phyloP scores from a whole-genome alignment of 1,140 invertebrate species.

The Meloidogyne chitwoodi region DNA sequence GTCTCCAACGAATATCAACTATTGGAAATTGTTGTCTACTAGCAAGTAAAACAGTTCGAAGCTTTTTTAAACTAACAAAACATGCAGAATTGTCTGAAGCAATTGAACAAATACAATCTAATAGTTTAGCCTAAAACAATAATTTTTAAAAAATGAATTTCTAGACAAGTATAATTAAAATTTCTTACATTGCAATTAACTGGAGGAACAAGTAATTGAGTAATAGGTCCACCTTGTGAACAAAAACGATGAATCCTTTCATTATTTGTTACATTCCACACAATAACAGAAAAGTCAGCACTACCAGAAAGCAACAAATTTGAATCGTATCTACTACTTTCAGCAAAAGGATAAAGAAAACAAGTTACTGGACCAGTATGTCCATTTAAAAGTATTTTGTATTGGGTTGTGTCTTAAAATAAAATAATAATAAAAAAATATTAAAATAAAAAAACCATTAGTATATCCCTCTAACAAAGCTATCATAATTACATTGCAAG shows the following conservation, averaged over 20 bases:
- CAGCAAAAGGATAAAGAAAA: constrained; percentile 86
- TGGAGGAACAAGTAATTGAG: constrained; percentile 83
- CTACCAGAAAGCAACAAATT: constrained; percentile 86
- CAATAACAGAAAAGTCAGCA: constrained; percentile 90
- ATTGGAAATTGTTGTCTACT: constrained; percentile 93
- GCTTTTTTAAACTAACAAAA: constrained; percentile 82
- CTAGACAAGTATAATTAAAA: background rate
- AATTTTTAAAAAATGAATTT: too few species aligned
- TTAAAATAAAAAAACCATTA: background rate
- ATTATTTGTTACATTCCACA: constrained; percentile 92
- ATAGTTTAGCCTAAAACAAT: constrained; percentile 75
- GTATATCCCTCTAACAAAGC: constrained; percentile 76
- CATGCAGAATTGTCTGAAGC: constrained; percentile 95
- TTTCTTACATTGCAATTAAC: constrained; percentile 78
- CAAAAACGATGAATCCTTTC: constrained; percentile 86
- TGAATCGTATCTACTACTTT: constrained; percentile 85
- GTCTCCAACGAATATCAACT: constrained; percentile 90
- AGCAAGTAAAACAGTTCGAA: constrained; percentile 88
- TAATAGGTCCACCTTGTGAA: constrained; percentile 80
- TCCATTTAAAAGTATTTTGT: constrained; percentile 70
- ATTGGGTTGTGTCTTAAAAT: constrained; percentile 27
- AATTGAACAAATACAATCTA: constrained; percentile 91
- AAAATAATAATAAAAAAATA: constrained; percentile 5
- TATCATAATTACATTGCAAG: constrained; percentile 87
- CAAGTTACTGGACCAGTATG: constrained; percentile 91